Percentiles rank a stretch among this genome's conserved stretches.
Evolutionary conservation across 2,888 invertebrate species (phyloP).

Genomic region (Cyclophora punctaria): DNA sequence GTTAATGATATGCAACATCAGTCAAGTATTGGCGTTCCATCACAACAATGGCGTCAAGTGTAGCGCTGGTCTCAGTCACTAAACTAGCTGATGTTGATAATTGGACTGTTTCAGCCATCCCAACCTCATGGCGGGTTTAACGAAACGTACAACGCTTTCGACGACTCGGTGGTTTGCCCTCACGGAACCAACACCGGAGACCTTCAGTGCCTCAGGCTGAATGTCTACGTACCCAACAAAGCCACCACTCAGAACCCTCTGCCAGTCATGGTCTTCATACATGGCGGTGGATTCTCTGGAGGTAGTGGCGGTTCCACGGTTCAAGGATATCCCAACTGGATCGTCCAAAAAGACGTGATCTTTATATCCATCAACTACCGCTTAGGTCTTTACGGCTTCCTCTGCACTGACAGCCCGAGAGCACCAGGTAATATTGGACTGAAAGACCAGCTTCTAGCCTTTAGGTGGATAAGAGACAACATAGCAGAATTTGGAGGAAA

Average conservation of each 20-base stretch:
- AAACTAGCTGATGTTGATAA: no score
- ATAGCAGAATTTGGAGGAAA: slow-evolving; percentile 13
- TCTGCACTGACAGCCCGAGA: slow-evolving; percentile 9
- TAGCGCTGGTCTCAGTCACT: no score
- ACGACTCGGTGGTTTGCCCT: slow-evolving; percentile 17
- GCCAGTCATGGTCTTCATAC: slow-evolving; percentile 2
- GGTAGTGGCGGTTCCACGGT: slow-evolving; percentile 1
- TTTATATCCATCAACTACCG: slow-evolving; percentile 8
- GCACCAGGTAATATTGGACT: slow-evolving; percentile 14
- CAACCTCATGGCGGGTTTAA: slow-evolving; percentile 14
- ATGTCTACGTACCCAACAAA: neutral
- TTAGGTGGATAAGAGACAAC: slow-evolving; percentile 12
- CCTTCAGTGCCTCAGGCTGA: neutral
- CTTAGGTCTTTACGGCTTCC: slow-evolving; percentile 9
- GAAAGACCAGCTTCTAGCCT: slow-evolving; percentile 7
- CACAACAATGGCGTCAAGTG: no score
- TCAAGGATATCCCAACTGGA: neutral
- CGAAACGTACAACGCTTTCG: slow-evolving; percentile 18
- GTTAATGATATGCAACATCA: no score
- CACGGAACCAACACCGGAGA: slow-evolving; percentile 1
- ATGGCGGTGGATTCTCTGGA: slow-evolving; percentile 8
- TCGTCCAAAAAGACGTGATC: slow-evolving; percentile 5
- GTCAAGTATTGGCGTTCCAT: no score
- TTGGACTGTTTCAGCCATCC: slow-evolving; percentile 16
- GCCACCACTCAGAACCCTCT: neutral